Evolutionary conservation across 2,888 invertebrate species (phyloP).

Genomic region (Synergus gifuensis): DNA sequence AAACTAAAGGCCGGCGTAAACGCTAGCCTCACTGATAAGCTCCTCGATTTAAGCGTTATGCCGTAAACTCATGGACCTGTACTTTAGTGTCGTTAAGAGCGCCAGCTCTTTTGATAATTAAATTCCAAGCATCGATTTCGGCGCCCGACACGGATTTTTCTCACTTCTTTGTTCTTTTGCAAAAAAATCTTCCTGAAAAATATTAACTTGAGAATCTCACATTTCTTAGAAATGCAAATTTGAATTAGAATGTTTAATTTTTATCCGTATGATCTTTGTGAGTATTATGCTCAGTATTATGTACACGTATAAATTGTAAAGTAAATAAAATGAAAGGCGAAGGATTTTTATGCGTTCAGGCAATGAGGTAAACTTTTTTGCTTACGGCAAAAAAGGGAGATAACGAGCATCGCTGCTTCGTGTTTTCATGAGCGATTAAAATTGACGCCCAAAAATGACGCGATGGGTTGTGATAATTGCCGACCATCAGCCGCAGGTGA

Average conservation of each 20-base stretch:
- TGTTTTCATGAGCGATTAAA: constrained; percentile 12
- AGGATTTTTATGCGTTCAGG: neutral
- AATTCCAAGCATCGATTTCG: constrained; percentile 43
- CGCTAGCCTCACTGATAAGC: constrained; percentile 47
- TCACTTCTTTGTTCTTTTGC: neutral
- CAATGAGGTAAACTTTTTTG: neutral
- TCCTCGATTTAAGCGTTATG: constrained; percentile 47
- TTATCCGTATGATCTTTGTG: neutral
- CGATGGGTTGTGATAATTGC: constrained; percentile 9
- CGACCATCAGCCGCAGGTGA: neutral
- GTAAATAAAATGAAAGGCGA: neutral
- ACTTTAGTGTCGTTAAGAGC: constrained; percentile 47
- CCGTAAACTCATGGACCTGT: constrained; percentile 40
- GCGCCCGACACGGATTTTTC: neutral
- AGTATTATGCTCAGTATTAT: neutral
- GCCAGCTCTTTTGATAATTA: constrained; percentile 47
- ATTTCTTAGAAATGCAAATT: neutral
- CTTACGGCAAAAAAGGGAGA: neutral
- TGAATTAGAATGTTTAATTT: neutral
- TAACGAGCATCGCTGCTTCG: constrained; percentile 8
- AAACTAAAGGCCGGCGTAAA: constrained; percentile 48
- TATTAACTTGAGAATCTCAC: too few species aligned
- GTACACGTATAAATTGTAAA: neutral
- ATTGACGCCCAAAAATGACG: constrained; percentile 15
- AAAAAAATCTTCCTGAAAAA: too few species aligned